A percentile compares a stretch with the other conserved stretches of the same genome.
Evolutionary conservation across 2,797 vertebrate species (phyloP).

Genomic region (Myotis vivesi): DNA sequence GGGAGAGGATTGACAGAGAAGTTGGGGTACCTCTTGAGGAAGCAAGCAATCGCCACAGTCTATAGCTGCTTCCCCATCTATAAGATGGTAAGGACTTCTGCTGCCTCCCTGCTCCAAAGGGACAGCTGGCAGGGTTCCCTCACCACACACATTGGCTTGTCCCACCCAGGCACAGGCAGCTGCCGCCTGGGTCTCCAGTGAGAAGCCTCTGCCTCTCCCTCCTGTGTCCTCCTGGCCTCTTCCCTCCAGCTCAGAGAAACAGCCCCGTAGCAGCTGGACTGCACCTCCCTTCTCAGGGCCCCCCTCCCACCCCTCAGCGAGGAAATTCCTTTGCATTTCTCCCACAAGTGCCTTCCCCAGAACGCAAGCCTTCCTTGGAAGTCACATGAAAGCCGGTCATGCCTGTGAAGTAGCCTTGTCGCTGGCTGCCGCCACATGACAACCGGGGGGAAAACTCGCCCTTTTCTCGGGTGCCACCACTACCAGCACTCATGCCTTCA

Average conservation of each 20-base stretch:
- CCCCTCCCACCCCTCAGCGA: rapidly evolving
- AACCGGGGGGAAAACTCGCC: no score
- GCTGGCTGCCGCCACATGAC: background rate
- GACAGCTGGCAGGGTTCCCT: background rate
- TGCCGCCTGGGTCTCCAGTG: background rate
- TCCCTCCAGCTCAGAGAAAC: background rate
- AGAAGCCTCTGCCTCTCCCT: background rate
- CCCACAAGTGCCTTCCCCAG: background rate
- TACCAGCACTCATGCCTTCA: background rate
- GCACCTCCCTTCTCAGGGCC: background rate
- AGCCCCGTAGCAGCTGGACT: background rate
- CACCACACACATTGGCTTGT: background rate
- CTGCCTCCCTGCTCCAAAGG: background rate
- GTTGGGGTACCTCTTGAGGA: background rate
- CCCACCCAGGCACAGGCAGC: background rate
- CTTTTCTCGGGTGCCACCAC: background rate
- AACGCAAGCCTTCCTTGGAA: background rate
- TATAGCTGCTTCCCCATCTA: background rate
- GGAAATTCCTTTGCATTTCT: background rate
- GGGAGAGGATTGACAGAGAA: background rate
- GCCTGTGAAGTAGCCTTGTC: background rate
- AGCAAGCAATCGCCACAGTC: background rate
- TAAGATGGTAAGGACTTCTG: background rate
- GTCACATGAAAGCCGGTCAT: conserved; percentile 39
- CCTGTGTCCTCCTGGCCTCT: background rate